Evolutionary conservation across 2,113 vertebrate genomes (phyloP).

Genomic region (Varanus komodoensis): DNA sequence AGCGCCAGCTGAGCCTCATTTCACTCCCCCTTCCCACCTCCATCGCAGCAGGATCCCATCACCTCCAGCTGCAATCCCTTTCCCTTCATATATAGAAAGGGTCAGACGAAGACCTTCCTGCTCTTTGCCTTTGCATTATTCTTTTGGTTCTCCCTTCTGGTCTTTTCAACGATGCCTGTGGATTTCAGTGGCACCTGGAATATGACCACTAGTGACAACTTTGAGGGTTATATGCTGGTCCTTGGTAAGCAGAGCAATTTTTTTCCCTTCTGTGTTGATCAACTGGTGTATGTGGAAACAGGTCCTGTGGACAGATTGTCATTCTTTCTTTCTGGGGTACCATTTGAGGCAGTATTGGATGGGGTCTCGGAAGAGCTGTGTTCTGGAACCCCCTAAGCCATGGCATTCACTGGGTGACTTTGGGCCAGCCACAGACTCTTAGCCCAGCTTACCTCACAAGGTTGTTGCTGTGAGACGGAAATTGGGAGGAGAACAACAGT

Average conservation of each 20-base stretch:
- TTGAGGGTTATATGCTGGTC: constrained; percentile 86
- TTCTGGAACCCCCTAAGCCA: too few species aligned
- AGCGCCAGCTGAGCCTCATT: background rate
- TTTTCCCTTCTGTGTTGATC: rapidly evolving
- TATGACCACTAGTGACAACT: constrained; percentile 85
- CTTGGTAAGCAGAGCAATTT: constrained; percentile 79
- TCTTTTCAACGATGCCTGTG: constrained; percentile 75
- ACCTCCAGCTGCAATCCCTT: constrained; percentile 24
- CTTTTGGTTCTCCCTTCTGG: rapidly evolving
- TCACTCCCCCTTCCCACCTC: background rate
- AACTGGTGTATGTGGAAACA: background rate
- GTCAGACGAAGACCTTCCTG: rapidly evolving
- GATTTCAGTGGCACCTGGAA: constrained; percentile 88
- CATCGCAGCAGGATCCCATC: background rate
- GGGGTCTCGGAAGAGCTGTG: too few species aligned
- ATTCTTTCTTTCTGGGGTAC: too few species aligned
- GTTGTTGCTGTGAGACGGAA: too few species aligned
- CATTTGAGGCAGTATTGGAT: too few species aligned
- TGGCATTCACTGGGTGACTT: too few species aligned
- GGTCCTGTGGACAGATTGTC: too few species aligned
- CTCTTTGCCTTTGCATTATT: background rate
- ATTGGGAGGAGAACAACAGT: too few species aligned
- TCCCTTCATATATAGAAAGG: constrained; percentile 51
- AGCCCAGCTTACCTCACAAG: too few species aligned
- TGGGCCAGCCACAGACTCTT: too few species aligned